Evolutionary conservation across 2,113 vertebrate genomes (phyloP).

Genomic region (Chloebia gouldiae): DNA sequence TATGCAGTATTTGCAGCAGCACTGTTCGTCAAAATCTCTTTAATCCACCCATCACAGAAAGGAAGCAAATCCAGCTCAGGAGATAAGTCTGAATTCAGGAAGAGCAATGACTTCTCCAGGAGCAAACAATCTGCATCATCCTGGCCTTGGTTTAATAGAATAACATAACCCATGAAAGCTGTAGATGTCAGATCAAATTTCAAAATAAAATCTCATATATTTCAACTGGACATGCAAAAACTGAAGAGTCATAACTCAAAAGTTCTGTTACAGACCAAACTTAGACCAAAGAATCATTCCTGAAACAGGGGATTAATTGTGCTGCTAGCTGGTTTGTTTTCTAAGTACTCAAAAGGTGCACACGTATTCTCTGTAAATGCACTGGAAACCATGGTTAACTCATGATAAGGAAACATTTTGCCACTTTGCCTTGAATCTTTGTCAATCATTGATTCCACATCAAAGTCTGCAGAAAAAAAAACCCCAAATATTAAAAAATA

Average conservation of each 20-base stretch:
- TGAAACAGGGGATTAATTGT: neutral
- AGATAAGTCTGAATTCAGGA: neutral
- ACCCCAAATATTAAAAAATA: neutral
- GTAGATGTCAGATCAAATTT: neutral
- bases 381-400: neutral
- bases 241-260: neutral
- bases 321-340: neutral
- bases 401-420: neutral
- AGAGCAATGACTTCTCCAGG: neutral
- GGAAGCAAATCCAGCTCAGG: neutral
- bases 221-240: neutral
- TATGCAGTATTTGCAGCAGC: neutral
- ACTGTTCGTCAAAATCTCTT: neutral
- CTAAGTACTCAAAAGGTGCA: neutral
- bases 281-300: neutral
- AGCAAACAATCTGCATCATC: neutral
- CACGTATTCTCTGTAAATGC: neutral
- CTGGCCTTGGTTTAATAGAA: neutral
- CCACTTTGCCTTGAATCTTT: neutral
- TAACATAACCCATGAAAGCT: neutral
- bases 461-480: neutral
- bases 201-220: neutral
- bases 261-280: neutral
- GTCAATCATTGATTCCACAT: neutral
- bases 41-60: neutral